These are phyloP conservation scores for Sycobia sp. DNA, from an alignment of 1,140 invertebrate genomes.

Conservation along the genomic window DNA sequence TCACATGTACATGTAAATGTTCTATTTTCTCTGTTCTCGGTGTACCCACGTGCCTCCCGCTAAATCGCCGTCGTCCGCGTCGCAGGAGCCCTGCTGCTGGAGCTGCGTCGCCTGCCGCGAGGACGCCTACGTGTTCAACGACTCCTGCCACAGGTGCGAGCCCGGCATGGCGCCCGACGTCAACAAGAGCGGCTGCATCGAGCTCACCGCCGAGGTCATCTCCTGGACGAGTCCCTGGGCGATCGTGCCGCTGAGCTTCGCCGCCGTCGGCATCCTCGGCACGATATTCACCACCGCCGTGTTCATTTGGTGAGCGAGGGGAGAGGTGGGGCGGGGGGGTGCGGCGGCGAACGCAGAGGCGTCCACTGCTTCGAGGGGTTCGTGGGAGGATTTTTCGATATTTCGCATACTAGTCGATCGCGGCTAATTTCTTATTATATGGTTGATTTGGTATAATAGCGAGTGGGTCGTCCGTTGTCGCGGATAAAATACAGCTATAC, in stretches of 20 bases:
- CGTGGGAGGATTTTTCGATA: too few species aligned
- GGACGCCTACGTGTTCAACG: constrained; percentile 67
- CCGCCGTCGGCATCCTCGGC: constrained; percentile 65
- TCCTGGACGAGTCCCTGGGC: constrained; percentile 68
- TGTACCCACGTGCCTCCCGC: too few species aligned
- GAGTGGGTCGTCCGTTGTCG: too few species aligned
- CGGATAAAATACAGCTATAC: too few species aligned
- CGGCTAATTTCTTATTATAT: too few species aligned
- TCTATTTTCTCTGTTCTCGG: too few species aligned
- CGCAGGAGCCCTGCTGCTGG: constrained; percentile 70
- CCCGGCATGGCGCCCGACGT: constrained; percentile 65
- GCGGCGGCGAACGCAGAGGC: neutral
- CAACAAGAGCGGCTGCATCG: constrained; percentile 61
- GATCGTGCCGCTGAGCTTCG: constrained; percentile 66
- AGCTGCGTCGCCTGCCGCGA: constrained; percentile 68
- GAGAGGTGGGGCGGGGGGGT: neutral
- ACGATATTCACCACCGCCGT: constrained; percentile 69
- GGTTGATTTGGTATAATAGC: too few species aligned
- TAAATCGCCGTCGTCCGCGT: too few species aligned
- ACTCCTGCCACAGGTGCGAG: constrained; percentile 65
- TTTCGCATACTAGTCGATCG: too few species aligned
- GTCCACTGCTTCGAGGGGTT: too few species aligned
- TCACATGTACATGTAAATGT: too few species aligned
- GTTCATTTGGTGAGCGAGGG: constrained; percentile 64
- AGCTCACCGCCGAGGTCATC: constrained; percentile 61